Evolutionary conservation across 1,140 invertebrate species (phyloP).

Genomic region (Hormaphis cornu): DNA sequence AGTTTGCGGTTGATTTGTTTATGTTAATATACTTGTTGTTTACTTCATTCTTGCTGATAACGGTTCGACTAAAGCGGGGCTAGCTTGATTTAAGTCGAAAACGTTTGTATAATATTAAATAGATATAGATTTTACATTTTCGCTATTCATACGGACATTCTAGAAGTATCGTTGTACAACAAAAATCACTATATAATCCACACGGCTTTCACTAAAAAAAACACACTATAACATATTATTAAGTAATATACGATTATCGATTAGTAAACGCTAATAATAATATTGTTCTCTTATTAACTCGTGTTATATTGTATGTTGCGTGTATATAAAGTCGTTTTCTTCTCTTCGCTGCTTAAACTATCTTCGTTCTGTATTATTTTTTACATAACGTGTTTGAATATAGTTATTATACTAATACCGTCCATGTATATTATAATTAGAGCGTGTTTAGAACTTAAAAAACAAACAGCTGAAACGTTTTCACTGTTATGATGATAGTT

Average conservation of each 20-base stretch:
- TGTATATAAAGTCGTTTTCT: background rate
- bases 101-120: background rate
- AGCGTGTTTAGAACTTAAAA: conserved; percentile 2
- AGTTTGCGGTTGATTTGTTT: conserved; percentile 25
- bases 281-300: background rate
- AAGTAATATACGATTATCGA: background rate
- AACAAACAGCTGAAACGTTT: background rate
- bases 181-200: background rate
- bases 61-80: background rate
- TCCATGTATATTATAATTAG: background rate
- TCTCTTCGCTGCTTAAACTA: conserved; percentile 15
- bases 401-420: background rate
- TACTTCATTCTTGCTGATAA: background rate
- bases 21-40: conserved; percentile 2
- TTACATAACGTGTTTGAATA: background rate
- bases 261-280: background rate
- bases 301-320: background rate
- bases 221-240: background rate
- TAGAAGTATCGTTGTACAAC: background rate
- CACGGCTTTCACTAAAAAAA: background rate
- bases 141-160: background rate
- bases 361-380: background rate
- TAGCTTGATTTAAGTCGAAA: background rate
- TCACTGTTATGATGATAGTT: background rate
- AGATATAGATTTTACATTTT: conserved; percentile 9